Evolutionary conservation across 2,797 vertebrate genomes (phyloP).

Genomic region (Enteromius afrohamiltoni): DNA sequence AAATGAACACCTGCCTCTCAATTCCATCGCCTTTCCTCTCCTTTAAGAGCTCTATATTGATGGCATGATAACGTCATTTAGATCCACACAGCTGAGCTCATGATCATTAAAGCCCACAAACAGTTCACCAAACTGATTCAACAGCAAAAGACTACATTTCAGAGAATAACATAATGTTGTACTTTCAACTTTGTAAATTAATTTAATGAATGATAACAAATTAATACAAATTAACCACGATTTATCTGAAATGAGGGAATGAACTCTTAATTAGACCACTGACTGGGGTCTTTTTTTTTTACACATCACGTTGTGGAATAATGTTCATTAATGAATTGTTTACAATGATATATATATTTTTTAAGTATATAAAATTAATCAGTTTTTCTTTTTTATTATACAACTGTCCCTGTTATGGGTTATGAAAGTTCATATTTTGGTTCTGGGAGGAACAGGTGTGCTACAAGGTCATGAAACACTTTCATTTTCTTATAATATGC

Average conservation of each 20-base stretch:
- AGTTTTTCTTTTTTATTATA: neutral
- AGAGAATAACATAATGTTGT: neutral
- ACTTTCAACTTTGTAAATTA: too few species aligned
- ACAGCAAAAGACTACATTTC: neutral
- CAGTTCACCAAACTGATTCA: neutral
- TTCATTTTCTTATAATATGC: too few species aligned
- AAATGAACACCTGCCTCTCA: slow-evolving; percentile 23
- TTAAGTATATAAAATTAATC: neutral
- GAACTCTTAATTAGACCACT: neutral
- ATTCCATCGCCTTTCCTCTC: neutral
- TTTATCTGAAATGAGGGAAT: neutral
- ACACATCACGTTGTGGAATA: neutral
- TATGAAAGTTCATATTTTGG: too few species aligned
- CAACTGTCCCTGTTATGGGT: too few species aligned
- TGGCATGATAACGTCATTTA: neutral
- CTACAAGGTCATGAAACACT: too few species aligned
- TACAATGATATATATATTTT: neutral
- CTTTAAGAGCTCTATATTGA: neutral
- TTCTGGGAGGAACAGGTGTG: too few species aligned
- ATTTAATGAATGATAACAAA: neutral
- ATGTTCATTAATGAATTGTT: neutral
- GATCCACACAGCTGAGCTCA: slow-evolving; percentile 4
- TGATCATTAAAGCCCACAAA: neutral
- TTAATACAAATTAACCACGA: neutral
- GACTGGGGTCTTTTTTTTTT: neutral